Evolutionary conservation across 2,113 vertebrate genomes (phyloP), one percentile per base, ranked within the genome.

Genomic region (Larimichthys crocea): DNA sequence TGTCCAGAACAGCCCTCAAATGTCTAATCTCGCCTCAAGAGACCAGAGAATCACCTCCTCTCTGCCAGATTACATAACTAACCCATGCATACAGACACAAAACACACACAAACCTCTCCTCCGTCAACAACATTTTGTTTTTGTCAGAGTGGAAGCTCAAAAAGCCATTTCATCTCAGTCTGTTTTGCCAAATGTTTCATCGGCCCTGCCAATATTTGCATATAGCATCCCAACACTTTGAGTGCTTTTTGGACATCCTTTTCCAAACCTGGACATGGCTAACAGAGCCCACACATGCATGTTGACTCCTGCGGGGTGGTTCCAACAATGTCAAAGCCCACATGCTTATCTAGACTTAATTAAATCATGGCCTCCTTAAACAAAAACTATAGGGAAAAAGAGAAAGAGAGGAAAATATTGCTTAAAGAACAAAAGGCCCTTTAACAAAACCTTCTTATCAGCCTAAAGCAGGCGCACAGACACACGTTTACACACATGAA

Each of bases 401-500:
- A 24, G 40, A 70, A 60, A 17, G 11, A 57, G 61, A 61, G 46
- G 44, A 79, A 88, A 72, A 72, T 16, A 68, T 73, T 82, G 50
- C 72, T 77, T 52, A 69, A 80, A 79, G 59, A 74, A 76, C 55
- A 83, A 73, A 86, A 55, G 44, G 46, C 65, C 74, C 62, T 75
- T 52, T 24, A 44, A 60, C 49, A 84, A 29, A 89, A 91, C 84
- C 80, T 83, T 84, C 83, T 92, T 90, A 91, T 92, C 91, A 79
- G 75, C 29, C 48, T 24, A 76, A 63, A 77, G 61, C 90, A 92
- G 76, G 83, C 49, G 71, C 75, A 57, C 59, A 80, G 24, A 24
- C 31, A 20, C 48, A 74, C 48, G 7, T 10, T 17, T 12, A 42
- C 48, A 65, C 59, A 49, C 24, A 42, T 46, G 29, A 35, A 68